Conservation (phyloP, 2,797 vertebrate genomes). For the Serranus cabrilla region DNA sequence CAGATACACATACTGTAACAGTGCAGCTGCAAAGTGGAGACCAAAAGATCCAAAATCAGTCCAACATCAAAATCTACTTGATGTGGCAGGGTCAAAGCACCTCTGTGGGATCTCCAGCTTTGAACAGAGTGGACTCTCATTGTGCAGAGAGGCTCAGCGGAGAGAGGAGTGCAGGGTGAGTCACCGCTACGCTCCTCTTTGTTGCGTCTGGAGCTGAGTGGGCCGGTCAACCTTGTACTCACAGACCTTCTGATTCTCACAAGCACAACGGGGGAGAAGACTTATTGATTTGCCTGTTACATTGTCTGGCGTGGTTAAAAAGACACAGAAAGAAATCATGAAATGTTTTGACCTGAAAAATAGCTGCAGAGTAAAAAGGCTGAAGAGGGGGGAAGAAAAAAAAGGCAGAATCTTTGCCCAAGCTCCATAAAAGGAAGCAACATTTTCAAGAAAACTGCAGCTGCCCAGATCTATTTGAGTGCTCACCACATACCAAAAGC, state of each 20-base stretch:
- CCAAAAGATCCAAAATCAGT: constrained; percentile 11
- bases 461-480: constrained; percentile 72
- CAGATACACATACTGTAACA: constrained; percentile 7
- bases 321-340: not conserved
- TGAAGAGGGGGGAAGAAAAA: not conserved
- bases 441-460: constrained; percentile 40
- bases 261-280: constrained; percentile 12
- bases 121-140: constrained; percentile 50
- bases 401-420: not conserved
- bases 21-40: constrained; percentile 12
- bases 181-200: constrained; percentile 69
- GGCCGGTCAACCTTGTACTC: constrained; percentile 66
- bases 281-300: constrained; percentile 2
- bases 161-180: constrained; percentile 63
- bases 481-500: constrained; percentile 71
- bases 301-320: constrained; percentile 1
- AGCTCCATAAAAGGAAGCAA: constrained; percentile 63
- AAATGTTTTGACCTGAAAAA: constrained; percentile 10
- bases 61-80: constrained; percentile 29
- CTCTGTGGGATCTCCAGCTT: constrained; percentile 64
- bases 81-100: constrained; percentile 32
- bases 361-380: not conserved
- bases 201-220: constrained; percentile 71
- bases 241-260: constrained; percentile 47
- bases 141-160: constrained; percentile 42